phyloP scores from a whole-genome alignment of 2,888 invertebrate genomes.

The Ctenicera cuprea region DNA sequence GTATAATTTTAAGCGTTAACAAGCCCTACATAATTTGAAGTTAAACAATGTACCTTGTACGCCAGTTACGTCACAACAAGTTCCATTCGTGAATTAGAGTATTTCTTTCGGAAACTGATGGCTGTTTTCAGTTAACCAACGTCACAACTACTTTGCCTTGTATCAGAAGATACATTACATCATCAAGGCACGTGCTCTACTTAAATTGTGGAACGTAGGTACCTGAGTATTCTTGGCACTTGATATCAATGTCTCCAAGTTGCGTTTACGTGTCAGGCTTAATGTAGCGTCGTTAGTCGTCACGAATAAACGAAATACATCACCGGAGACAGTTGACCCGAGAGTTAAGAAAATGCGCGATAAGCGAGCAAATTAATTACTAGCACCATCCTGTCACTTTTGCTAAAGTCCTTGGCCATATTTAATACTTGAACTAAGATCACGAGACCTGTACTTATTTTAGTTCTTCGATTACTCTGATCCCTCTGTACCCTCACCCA shows the following conservation, averaged over 20 bases:
- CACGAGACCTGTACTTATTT: conserved; percentile 30
- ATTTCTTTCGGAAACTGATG: conserved; percentile 7
- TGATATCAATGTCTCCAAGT: conserved; percentile 48
- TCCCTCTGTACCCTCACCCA: conserved; percentile 35
- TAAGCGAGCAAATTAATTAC: conserved; percentile 57
- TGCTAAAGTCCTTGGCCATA: conserved; percentile 18
- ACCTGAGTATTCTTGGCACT: conserved; percentile 45
- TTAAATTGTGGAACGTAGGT: conserved; percentile 33
- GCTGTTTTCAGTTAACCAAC: not conserved
- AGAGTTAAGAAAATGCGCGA: conserved; percentile 52
- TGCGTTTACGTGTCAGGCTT: conserved; percentile 44
- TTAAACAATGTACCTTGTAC: conserved; percentile 8
- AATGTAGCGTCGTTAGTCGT: conserved; percentile 50
- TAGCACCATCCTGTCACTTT: conserved; percentile 28
- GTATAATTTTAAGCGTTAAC: conserved; percentile 12
- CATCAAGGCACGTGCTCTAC: conserved; percentile 28
- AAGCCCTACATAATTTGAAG: conserved; percentile 12
- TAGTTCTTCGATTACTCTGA: conserved; percentile 30
- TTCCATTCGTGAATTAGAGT: not conserved
- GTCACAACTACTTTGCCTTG: conserved; percentile 3
- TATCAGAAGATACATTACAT: conserved; percentile 27
- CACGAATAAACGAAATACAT: conserved; percentile 58
- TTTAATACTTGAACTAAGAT: conserved; percentile 29
- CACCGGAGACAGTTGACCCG: conserved; percentile 53
- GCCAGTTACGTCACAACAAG: not conserved